phyloP scores from a whole-genome alignment of 2,113 vertebrate genomes.

The Pachycephala philippinensis region DNA sequence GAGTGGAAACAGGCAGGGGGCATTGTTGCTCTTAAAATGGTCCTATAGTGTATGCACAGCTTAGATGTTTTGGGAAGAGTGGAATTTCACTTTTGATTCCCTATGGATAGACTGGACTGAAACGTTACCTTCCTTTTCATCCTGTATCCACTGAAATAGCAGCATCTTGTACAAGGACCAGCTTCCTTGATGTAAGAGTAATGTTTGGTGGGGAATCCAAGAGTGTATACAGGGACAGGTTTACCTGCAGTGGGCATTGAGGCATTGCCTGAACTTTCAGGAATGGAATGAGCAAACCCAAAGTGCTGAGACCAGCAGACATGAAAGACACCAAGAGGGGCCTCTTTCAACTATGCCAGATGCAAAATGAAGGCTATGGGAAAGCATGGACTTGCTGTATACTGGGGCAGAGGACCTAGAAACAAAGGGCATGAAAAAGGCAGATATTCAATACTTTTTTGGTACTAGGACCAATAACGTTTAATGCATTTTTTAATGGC shows the following conservation, averaged over 20 bases:
- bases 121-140: background rate
- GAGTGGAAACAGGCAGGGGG: constrained; percentile 46
- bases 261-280: background rate
- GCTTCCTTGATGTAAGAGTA: background rate
- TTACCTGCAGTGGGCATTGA: background rate
- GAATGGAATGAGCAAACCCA: background rate
- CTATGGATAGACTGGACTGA: background rate
- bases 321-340: background rate
- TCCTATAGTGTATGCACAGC: background rate
- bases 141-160: background rate
- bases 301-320: background rate
- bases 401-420: background rate
- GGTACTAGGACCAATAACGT: background rate
- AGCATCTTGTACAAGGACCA: background rate
- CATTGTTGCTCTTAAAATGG: constrained; percentile 59
- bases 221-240: background rate
- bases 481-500: background rate
- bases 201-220: background rate
- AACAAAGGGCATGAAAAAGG: background rate
- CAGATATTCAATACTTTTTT: background rate
- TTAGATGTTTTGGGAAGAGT: background rate
- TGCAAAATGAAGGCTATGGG: background rate
- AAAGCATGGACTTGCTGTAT: background rate
- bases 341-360: background rate
- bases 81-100: background rate